phyloP scores from a whole-genome alignment of 1,140 invertebrate genomes.

The Bradynema listronoti region DNA sequence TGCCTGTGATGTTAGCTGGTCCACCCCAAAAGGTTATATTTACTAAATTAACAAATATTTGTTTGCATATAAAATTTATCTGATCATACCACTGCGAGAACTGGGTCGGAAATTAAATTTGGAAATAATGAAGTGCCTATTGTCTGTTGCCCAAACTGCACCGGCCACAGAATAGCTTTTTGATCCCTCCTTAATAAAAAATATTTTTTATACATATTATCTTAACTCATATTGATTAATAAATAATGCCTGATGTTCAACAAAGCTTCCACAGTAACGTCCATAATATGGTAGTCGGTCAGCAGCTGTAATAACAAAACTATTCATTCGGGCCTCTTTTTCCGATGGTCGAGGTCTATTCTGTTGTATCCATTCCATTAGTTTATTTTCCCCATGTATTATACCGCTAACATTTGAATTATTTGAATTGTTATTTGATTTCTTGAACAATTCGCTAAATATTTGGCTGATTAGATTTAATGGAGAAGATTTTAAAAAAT shows the following conservation, averaged over 20 bases:
- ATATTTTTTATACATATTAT: neutral
- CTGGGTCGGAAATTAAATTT: slow-evolving; percentile 53
- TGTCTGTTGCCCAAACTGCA: slow-evolving; percentile 55
- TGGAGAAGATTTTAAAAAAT: neutral
- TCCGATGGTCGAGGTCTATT: slow-evolving; percentile 41
- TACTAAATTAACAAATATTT: slow-evolving; percentile 36
- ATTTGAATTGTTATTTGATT: neutral
- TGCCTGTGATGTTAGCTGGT: slow-evolving; percentile 39
- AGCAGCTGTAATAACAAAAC: slow-evolving; percentile 15
- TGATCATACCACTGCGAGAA: slow-evolving; percentile 18
- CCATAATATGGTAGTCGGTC: slow-evolving; percentile 56
- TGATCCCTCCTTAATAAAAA: neutral
- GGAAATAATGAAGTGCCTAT: slow-evolving; percentile 47
- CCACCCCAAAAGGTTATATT: slow-evolving; percentile 56
- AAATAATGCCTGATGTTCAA: slow-evolving; percentile 23
- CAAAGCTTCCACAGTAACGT: slow-evolving; percentile 51
- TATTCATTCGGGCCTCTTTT: slow-evolving; percentile 26
- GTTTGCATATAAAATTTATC: slow-evolving; percentile 6
- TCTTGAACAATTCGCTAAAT: neutral
- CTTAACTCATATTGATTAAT: neutral
- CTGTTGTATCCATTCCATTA: slow-evolving; percentile 56
- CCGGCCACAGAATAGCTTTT: slow-evolving; percentile 36
- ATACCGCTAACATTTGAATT: neutral
- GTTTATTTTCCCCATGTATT: slow-evolving; percentile 33
- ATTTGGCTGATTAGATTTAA: neutral